Conservation (phyloP, 2,113 vertebrate genomes). For the Platysteira castanea region DNA sequence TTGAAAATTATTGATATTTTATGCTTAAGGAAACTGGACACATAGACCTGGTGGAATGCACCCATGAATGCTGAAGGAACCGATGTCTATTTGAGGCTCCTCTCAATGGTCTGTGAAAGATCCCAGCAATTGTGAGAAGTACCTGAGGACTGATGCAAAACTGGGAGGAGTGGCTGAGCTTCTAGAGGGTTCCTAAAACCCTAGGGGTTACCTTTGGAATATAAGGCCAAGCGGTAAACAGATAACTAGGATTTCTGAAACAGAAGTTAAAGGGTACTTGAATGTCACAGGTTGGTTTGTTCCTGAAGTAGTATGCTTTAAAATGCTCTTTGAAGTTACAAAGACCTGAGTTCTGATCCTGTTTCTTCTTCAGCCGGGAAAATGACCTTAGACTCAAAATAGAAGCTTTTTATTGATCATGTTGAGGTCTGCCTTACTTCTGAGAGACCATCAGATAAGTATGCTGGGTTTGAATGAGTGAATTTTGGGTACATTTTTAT, state of each 20-base stretch:
- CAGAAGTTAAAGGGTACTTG: neutral
- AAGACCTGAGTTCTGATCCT: neutral
- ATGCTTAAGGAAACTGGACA: neutral
- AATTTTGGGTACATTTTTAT: neutral
- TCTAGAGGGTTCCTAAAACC: neutral
- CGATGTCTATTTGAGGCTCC: neutral
- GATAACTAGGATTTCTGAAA: neutral
- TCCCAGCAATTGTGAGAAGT: neutral
- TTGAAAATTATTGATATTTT: neutral
- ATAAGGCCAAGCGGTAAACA: neutral
- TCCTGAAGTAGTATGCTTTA: neutral
- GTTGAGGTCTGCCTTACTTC: neutral
- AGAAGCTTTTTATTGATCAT: neutral
- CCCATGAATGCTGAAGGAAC: neutral
- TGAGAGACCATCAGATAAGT: neutral
- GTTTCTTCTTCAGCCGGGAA: neutral
- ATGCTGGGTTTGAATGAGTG: neutral
- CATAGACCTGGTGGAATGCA: neutral
- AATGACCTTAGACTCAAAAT: neutral
- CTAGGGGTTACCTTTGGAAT: neutral
- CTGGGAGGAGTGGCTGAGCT: neutral
- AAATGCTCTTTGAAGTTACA: neutral
- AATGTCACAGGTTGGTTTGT: neutral
- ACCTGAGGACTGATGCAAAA: neutral
- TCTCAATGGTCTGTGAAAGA: neutral